Evolutionary conservation across 1,140 invertebrate genomes (phyloP).

Genomic region (Lordiphosa clarofinis): DNA sequence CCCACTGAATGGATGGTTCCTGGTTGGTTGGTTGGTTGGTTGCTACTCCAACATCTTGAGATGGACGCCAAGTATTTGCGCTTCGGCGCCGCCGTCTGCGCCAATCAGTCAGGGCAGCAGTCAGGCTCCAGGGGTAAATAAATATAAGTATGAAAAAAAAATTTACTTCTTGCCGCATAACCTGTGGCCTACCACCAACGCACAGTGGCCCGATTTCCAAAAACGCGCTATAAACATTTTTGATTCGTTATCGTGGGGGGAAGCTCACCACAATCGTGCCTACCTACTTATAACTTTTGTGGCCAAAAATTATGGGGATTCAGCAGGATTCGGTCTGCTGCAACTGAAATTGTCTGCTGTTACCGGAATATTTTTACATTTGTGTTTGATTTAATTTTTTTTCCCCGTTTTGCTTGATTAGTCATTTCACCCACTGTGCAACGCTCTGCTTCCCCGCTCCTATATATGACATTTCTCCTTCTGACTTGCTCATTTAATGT

Average conservation of each 20-base stretch:
- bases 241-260: no score
- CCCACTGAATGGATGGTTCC: conserved; percentile 20
- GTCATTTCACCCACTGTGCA: no score
- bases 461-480: conserved; percentile 29
- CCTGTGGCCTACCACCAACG: conserved; percentile 29
- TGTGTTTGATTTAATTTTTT: no score
- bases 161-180: conserved; percentile 69
- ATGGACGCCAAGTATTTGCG: conserved; percentile 57
- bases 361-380: no score
- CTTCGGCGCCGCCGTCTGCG: conserved; percentile 51
- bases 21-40: conserved; percentile 6
- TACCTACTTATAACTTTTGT: no score
- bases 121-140: conserved; percentile 1
- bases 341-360: no score
- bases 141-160: conserved; percentile 55
- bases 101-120: conserved; percentile 56
- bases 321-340: no score
- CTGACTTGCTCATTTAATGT: conserved; percentile 61
- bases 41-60: conserved; percentile 47
- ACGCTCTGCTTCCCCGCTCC: background rate
- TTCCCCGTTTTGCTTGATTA: no score
- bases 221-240: no score
- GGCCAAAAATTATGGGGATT: no score
- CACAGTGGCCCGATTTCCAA: no score
- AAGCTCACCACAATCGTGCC: no score